Evolutionary conservation across 2,113 vertebrate species (phyloP), one percentile per base, ranked within the genome.

Genomic region (Anseranas semipalmata): DNA sequence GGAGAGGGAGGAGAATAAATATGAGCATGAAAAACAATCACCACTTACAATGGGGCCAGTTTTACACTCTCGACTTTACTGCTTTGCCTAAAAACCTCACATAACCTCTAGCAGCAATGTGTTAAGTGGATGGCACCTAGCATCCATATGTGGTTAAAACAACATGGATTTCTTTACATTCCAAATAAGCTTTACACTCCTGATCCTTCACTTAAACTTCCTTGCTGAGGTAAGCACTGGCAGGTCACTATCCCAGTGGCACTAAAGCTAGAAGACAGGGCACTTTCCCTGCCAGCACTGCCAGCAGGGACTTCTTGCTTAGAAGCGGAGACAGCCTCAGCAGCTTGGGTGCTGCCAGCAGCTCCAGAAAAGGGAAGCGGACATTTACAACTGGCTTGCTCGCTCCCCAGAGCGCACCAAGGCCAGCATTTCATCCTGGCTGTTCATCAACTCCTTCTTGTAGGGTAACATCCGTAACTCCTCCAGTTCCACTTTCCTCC

Each of bases 1-100:
- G 66, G 80, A 85, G 15, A 48, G 41, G 88, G 33, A 93, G 83
- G 63, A 94, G 72, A 93, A 96, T 87, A 97, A 97, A 82, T 77
- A 89, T 33, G 65, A 52, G 33, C 48, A 90, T 28, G 58, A 93
- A 85, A 89, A 65, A 35, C n/a, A 94, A 85, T 19, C 82, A 79
- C 8, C 52, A 76, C 53, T 88, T 25, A 52, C 32, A 90, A 74
- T 24, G 18, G 22, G 33, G 85, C 63, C 62, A 32, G 12, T 83
- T 90, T 85, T 32, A 86, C 17, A 58, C 62, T 72, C 33, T 37
- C 73, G 37, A 52, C 21, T 83, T 60, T 25, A 87, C 8, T 50
- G 32, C 30, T 87, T 76, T 71, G 48, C 25, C 56, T 28, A 77
- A 67, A 95, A 78, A 27, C 30, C 74, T 73, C 1, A 0, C 8